Percentiles rank a stretch among this genome's conserved stretches.
phyloP scores from a whole-genome alignment of 2,113 vertebrate genomes.

The Willisornis vidua region DNA sequence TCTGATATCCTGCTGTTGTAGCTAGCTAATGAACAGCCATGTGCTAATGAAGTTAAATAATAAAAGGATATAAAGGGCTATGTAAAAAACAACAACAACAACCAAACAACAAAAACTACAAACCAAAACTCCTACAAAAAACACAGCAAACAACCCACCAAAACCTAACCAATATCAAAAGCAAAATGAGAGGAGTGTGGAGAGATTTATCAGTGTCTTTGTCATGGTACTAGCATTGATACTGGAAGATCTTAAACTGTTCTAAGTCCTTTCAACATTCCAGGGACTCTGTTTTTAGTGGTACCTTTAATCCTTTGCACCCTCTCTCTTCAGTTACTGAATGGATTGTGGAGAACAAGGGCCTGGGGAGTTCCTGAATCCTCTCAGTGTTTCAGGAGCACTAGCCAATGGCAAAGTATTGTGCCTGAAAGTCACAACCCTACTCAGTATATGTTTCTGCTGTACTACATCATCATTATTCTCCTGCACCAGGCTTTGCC shows the following conservation, averaged over 20 bases:
- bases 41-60: neutral
- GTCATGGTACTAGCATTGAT: neutral
- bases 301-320: neutral
- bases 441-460: neutral
- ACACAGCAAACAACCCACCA: neutral
- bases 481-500: neutral
- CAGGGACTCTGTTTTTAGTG: neutral
- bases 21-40: neutral
- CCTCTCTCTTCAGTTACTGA: neutral
- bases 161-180: neutral
- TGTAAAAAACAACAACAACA: neutral
- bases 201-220: neutral
- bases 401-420: neutral
- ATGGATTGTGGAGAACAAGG: neutral
- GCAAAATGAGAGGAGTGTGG: neutral
- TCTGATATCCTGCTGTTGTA: neutral
- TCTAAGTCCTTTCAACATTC: neutral
- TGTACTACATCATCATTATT: neutral
- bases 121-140: neutral
- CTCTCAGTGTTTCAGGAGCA: neutral
- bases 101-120: too few species aligned
- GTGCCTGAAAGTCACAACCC: neutral
- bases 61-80: neutral
- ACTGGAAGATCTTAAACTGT: neutral
- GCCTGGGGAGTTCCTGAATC: neutral